Evolutionary conservation across 1,140 invertebrate genomes (phyloP).

Genomic region (Cylas formicarius): DNA sequence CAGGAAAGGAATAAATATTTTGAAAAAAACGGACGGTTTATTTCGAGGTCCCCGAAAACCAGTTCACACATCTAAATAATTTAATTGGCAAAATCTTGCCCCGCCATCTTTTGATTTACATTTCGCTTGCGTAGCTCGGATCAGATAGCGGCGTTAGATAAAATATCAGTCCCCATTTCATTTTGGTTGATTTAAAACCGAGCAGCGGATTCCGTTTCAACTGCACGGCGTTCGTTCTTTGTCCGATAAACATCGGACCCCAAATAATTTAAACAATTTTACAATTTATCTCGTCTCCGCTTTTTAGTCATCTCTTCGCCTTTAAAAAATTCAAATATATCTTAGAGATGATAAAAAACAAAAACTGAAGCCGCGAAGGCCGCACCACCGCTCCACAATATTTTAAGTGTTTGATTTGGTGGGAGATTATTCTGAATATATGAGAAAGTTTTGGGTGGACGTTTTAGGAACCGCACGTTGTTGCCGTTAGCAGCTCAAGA

Average conservation of each 20-base stretch:
- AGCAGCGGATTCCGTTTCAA: slow-evolving; percentile 20
- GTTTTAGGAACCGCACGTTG: too few relatives aligned
- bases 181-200: slow-evolving; percentile 22
- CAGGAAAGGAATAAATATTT: too few relatives aligned
- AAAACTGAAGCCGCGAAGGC: slow-evolving; percentile 11
- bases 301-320: slow-evolving; percentile 15
- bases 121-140: too few relatives aligned
- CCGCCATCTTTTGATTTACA: too few relatives aligned
- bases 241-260: slow-evolving; percentile 17
- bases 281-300: slow-evolving; percentile 19
- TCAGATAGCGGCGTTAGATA: slow-evolving; percentile 17
- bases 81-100: too few relatives aligned
- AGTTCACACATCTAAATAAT: too few relatives aligned
- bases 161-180: slow-evolving; percentile 10
- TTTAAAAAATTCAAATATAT: slow-evolving; percentile 12
- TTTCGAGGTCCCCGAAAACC: too few relatives aligned
- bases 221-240: too few relatives aligned
- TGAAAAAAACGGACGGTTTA: too few relatives aligned
- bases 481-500: too few relatives aligned
- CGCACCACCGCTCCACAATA: slow-evolving; percentile 14
- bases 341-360: slow-evolving; percentile 18
- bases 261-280: slow-evolving; percentile 24
- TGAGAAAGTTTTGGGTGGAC: slow-evolving; percentile 18
- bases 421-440: slow-evolving; percentile 20
- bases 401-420: slow-evolving; percentile 20